Conservation (phyloP, 2,797 vertebrate species). For the Pteropus rufus region DNA sequence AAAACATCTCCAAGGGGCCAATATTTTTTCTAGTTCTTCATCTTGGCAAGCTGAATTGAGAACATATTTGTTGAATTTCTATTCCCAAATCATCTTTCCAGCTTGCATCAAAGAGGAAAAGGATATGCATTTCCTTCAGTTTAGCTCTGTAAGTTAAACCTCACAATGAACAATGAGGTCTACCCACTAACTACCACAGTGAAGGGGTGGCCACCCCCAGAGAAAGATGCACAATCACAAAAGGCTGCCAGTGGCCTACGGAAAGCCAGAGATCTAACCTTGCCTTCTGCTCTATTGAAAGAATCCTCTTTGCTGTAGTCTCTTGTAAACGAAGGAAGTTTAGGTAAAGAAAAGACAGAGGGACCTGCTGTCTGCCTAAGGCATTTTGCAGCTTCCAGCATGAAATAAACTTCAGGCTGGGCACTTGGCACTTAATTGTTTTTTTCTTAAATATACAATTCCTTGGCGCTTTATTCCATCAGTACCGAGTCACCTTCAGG, state of each 20-base stretch:
- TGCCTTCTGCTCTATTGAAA: background rate
- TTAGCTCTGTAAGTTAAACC: background rate
- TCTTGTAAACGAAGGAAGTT: background rate
- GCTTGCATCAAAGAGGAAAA: slow-evolving; percentile 3
- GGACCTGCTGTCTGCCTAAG: background rate
- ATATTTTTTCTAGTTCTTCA: background rate
- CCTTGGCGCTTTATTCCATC: background rate
- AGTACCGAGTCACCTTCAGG: background rate
- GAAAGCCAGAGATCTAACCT: background rate
- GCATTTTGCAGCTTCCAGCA: background rate
- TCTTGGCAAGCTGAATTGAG: background rate
- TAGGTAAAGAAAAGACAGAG: background rate
- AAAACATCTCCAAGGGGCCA: background rate
- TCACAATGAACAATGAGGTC: background rate
- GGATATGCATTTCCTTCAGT: no score
- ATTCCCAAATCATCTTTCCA: background rate
- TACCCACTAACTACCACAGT: background rate
- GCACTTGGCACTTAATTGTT: background rate
- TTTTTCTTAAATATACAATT: background rate
- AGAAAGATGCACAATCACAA: background rate
- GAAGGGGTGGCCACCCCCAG: background rate
- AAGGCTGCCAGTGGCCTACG: background rate
- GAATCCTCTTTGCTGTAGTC: background rate
- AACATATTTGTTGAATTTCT: background rate
- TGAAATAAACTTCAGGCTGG: background rate